These are phyloP conservation scores for Babyrousa celebensis DNA, from an alignment of 2,797 vertebrate genomes.

Conservation along the genomic window DNA sequence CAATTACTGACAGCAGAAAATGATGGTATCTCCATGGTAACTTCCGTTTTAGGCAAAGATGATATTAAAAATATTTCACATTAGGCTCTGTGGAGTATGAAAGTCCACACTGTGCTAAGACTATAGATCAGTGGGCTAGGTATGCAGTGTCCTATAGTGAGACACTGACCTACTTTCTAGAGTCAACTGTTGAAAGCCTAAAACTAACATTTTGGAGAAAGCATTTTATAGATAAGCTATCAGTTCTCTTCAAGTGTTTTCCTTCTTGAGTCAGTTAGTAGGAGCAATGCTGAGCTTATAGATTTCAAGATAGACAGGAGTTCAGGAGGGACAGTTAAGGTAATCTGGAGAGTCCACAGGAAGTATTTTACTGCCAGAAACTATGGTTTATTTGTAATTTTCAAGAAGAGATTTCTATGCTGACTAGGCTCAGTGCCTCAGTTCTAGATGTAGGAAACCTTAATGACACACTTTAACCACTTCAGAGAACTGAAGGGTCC, in stretches of 20 bases:
- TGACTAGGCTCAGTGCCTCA: background rate
- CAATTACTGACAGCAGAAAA: background rate
- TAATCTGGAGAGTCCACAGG: background rate
- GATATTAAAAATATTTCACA: background rate
- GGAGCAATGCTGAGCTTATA: background rate
- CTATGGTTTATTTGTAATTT: background rate
- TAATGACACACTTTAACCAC: background rate
- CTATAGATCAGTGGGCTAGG: background rate
- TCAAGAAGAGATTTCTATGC: background rate
- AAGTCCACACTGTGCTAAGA: background rate
- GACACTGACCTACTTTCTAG: background rate
- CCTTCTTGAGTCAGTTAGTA: background rate
- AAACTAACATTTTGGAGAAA: background rate
- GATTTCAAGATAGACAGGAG: background rate
- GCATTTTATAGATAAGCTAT: background rate
- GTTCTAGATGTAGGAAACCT: background rate
- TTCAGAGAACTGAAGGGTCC: background rate
- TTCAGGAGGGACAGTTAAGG: background rate
- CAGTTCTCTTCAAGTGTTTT: background rate
- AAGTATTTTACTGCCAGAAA: background rate
- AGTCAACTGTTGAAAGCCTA: background rate
- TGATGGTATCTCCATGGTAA: background rate
- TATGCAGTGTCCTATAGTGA: background rate
- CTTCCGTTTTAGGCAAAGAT: conserved; percentile 35
- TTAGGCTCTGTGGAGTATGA: background rate